phyloP scores from a whole-genome alignment of 1,140 invertebrate species.

The Stegodyphus mimosarum region DNA sequence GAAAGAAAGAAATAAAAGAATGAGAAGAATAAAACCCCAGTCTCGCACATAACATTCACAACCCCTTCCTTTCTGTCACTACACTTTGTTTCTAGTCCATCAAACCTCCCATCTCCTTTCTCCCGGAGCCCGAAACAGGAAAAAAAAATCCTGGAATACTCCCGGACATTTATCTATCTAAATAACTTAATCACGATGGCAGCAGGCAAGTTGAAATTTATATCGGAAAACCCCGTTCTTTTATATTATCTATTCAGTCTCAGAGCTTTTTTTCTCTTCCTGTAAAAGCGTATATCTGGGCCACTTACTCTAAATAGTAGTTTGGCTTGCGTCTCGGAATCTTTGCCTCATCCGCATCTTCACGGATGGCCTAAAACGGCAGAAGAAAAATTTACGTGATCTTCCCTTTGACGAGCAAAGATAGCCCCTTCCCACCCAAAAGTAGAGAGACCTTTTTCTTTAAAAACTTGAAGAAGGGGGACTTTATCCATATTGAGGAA shows the following conservation, averaged over 20 bases:
- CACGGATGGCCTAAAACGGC: slow-evolving; percentile 41
- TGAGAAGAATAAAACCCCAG: not conserved
- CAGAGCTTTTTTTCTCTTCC: not conserved
- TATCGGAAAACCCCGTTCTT: slow-evolving; percentile 42
- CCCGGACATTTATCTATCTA: slow-evolving; percentile 57
- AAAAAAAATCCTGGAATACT: slow-evolving; percentile 23
- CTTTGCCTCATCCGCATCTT: slow-evolving; percentile 45
- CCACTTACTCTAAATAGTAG: slow-evolving; percentile 59
- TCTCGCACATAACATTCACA: not conserved
- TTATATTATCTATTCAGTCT: slow-evolving; percentile 45
- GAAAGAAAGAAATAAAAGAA: no score
- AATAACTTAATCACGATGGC: slow-evolving; percentile 57
- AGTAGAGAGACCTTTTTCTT: no score
- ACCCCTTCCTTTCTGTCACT: slow-evolving; percentile 24
- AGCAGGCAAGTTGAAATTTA: slow-evolving; percentile 56
- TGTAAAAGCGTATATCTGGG: slow-evolving; percentile 52
- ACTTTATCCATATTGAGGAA: slow-evolving; percentile 13
- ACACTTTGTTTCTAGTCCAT: slow-evolving; percentile 57
- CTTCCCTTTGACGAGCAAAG: slow-evolving; percentile 50
- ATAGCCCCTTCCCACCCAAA: slow-evolving; percentile 26
- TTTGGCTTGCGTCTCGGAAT: slow-evolving; percentile 44
- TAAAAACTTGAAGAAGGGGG: slow-evolving; percentile 1
- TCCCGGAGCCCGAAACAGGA: not conserved
- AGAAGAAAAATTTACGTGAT: slow-evolving; percentile 59
- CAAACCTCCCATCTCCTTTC: slow-evolving; percentile 37